Base-by-base conservation (phyloP, 2,888 invertebrate species). In the Petrophora chlorosata region DNA sequence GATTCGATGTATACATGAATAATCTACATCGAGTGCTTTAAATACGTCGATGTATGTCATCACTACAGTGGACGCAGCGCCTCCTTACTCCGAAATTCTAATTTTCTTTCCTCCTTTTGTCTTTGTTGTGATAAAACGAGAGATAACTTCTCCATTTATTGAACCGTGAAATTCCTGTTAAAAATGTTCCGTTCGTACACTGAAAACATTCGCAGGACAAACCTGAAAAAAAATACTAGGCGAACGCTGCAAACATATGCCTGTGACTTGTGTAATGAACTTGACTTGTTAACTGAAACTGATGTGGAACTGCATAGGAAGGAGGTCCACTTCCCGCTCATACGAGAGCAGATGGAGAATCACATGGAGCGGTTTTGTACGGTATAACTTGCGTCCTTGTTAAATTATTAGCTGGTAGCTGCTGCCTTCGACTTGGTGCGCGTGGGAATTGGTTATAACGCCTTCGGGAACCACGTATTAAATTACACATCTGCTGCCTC, bases 291-390 rank as follows among this genome's bases (percentile, higher is more conserved):
- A 0, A 66, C 70, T 0, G 82, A 83, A 45, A 66, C 73, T 0
- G 84, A 85, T 3, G 63, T 80, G 0, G 78, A 77, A 10, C 61
- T 83, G 0, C 84, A 85, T 23, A 69, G 67, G 3, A 67, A 62
- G 16, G 39, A 40, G 0, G 15, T 3, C 1, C 82, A 82, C 19
- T 44, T 16, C 4, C 4, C 0, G 0, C 10, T 32, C 3, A 16
- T 58, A 5, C 4, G 16, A 0, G 4, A 30, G 0, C 33, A 23
- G 22, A 52, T 32, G 8, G 16, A 1, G 8, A 17, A 26, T 1
- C 2, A 54, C n/a, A 10, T 3, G 3, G 13, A 56, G 2, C 41
- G 49, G 5, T 55, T 56, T 26, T 63, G 62, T 29, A 48, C 52
- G 13, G 62, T 63, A 51, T 19, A 19, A 7, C 0, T 5, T 5